phyloP scores from a whole-genome alignment of 2,888 invertebrate species.

The Habroteleia sp. region DNA sequence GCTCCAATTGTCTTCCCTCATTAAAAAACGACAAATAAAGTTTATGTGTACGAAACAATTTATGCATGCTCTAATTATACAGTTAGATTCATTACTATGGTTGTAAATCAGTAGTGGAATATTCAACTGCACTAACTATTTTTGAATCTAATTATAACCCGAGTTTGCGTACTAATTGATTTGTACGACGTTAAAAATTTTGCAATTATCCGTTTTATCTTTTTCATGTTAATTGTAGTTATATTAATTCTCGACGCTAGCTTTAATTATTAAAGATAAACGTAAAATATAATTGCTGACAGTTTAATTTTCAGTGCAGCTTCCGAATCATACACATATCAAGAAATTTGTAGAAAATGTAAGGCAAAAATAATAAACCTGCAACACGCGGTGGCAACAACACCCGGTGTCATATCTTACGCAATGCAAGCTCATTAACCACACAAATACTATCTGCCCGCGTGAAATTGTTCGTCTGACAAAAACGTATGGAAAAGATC shows the following conservation, averaged over 20 bases:
- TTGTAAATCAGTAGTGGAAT: constrained; percentile 37
- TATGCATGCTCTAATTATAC: constrained; percentile 37
- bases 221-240: no score
- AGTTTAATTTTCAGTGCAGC: neutral
- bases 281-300: neutral
- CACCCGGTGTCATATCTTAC: no score
- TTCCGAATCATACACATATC: no score
- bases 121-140: constrained; percentile 13
- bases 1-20: constrained; percentile 8
- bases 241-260: neutral
- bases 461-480: no score
- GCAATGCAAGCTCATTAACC: no score
- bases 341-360: constrained; percentile 12
- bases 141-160: constrained; percentile 40
- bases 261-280: no score
- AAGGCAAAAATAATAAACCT: constrained; percentile 23
- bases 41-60: constrained; percentile 22
- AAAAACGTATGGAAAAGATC: no score
- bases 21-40: constrained; percentile 8
- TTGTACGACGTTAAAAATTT: constrained; percentile 7
- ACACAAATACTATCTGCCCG: no score
- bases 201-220: no score
- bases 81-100: constrained; percentile 27
- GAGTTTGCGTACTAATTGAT: constrained; percentile 19
- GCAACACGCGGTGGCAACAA: no score